Evolutionary conservation across 2,797 vertebrate species (phyloP).

Genomic region (Mycteria americana): DNA sequence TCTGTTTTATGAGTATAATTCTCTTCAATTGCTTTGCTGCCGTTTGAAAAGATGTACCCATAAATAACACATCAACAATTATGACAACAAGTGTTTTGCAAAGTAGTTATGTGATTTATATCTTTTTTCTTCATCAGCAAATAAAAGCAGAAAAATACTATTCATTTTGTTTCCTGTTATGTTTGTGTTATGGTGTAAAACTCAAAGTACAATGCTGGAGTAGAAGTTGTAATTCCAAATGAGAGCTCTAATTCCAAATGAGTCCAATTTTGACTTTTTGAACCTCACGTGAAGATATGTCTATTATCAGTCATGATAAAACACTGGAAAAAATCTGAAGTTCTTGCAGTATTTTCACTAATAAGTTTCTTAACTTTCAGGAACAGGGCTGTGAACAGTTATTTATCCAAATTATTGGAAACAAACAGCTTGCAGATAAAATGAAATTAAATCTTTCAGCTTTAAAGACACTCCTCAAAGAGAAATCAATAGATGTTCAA

Average conservation of each 20-base stretch:
- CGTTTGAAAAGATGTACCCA: neutral
- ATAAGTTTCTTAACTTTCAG: slow-evolving; percentile 54
- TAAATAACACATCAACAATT: neutral
- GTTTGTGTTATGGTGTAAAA: neutral
- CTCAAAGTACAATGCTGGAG: neutral
- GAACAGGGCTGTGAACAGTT: slow-evolving; percentile 84
- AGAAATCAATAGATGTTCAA: slow-evolving; percentile 83
- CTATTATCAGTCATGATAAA: neutral
- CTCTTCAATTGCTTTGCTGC: neutral
- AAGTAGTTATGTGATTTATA: neutral
- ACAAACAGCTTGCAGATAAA: slow-evolving; percentile 84
- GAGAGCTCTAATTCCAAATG: neutral
- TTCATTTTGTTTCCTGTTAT: neutral
- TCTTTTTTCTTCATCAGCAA: neutral
- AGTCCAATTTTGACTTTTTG: neutral
- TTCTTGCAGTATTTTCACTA: neutral
- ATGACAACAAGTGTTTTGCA: neutral
- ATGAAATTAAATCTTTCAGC: slow-evolving; percentile 75
- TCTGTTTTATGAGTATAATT: neutral
- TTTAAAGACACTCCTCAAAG: slow-evolving; percentile 82
- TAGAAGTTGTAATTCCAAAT: neutral
- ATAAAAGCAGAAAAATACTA: neutral
- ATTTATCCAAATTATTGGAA: slow-evolving; percentile 83
- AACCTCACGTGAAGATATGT: neutral
- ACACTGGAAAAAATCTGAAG: neutral